Conservation (phyloP, 2,113 vertebrate genomes). For the Planiliza haematocheilus region DNA sequence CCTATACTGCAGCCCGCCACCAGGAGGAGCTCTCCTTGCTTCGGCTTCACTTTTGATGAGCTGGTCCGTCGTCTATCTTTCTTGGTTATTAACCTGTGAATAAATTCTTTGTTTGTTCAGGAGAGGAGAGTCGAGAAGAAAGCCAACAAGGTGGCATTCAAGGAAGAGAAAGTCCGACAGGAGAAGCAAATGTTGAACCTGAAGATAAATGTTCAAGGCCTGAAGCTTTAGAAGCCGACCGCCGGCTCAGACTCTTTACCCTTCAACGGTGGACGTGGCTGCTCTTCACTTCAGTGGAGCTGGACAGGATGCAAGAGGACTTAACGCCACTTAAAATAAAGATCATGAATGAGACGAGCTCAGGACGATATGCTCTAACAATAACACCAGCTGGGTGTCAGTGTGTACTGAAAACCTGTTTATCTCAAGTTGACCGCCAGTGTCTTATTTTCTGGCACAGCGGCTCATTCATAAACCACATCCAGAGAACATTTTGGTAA, state of each 20-base stretch:
- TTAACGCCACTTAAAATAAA: too few relatives aligned
- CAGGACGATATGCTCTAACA: background rate
- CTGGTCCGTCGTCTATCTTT: too few relatives aligned
- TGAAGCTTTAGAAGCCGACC: conserved; percentile 85
- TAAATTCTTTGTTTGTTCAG: conserved; percentile 68
- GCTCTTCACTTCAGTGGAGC: background rate
- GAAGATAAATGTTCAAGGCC: conserved; percentile 88
- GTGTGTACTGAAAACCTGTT: too few relatives aligned
- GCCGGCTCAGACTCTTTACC: conserved; percentile 14
- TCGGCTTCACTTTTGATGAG: too few relatives aligned
- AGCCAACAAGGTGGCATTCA: conserved; percentile 92
- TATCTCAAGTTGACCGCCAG: too few relatives aligned
- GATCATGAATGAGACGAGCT: background rate
- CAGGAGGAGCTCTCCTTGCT: too few relatives aligned
- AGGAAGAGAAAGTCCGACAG: conserved; percentile 91
- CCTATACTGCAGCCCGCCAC: too few relatives aligned
- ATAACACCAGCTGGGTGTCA: too few relatives aligned
- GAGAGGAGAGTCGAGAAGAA: conserved; percentile 94
- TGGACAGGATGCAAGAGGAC: background rate
- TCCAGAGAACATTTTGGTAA: background rate
- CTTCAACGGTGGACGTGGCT: background rate
- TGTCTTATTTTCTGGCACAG: background rate
- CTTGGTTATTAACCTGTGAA: too few relatives aligned
- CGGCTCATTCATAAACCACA: background rate
- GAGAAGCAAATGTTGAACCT: conserved; percentile 92